phyloP scores from a whole-genome alignment of 2,113 vertebrate species.

The Catharus fuscescens region DNA sequence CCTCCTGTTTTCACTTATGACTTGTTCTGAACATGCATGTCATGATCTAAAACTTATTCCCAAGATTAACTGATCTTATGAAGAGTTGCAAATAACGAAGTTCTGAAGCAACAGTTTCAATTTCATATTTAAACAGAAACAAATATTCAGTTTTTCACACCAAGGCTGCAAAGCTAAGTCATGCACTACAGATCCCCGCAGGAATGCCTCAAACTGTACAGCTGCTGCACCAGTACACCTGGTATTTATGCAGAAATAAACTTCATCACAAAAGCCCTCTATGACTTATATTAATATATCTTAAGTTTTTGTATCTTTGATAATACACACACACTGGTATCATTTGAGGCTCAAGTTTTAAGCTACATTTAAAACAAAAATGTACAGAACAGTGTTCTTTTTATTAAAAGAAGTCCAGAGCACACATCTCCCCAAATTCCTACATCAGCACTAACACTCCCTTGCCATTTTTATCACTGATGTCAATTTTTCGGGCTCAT shows the following conservation, averaged over 20 bases:
- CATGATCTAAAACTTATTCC: neutral
- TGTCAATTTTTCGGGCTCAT: neutral
- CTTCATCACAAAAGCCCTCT: neutral
- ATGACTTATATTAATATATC: neutral
- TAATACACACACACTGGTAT: neutral
- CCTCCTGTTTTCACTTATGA: neutral
- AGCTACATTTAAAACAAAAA: neutral
- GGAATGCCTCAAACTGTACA: conserved; percentile 5
- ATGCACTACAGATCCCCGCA: neutral
- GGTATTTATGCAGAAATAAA: neutral
- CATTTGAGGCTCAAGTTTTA: neutral
- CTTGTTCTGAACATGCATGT: neutral
- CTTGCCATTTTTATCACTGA: neutral
- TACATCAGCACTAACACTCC: neutral
- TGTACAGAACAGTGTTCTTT: fast-evolving
- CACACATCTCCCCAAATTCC: neutral
- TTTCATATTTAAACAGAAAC: neutral
- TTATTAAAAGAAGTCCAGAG: neutral
- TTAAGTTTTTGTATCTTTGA: neutral
- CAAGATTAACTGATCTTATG: neutral
- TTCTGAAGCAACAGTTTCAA: neutral
- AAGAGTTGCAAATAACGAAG: neutral
- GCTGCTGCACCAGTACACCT: neutral
- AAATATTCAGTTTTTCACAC: neutral
- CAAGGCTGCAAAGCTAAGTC: neutral